phyloP scores from a whole-genome alignment of 2,113 vertebrate genomes.

The Panthera uncia region DNA sequence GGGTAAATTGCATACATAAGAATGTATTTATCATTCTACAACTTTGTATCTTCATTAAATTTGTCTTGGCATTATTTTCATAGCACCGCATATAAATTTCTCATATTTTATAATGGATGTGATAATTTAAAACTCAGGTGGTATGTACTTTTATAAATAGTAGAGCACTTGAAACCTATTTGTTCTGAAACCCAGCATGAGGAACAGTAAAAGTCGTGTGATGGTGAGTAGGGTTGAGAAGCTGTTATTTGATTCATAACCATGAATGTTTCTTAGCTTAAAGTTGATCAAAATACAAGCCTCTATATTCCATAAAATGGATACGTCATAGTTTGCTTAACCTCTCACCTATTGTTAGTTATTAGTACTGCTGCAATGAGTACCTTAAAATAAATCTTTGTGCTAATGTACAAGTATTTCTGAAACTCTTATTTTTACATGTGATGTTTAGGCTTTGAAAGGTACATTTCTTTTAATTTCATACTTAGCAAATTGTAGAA shows the following conservation, averaged over 20 bases:
- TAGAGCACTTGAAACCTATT: neutral
- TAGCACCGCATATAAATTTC: neutral
- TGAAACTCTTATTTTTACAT: neutral
- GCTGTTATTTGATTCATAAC: neutral
- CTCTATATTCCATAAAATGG: neutral
- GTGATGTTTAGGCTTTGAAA: neutral
- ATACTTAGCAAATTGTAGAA: neutral
- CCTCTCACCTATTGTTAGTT: neutral
- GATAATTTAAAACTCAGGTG: neutral
- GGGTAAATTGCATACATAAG: neutral
- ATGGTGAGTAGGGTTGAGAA: neutral
- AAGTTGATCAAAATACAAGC: neutral
- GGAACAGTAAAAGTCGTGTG: neutral
- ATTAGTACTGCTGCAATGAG: neutral
- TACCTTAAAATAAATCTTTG: slow-evolving; percentile 7
- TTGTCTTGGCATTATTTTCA: neutral
- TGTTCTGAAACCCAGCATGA: neutral
- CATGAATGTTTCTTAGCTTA: neutral
- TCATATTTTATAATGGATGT: neutral
- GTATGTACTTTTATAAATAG: neutral
- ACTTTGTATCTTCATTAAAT: neutral
- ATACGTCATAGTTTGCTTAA: neutral
- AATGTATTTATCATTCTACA: neutral
- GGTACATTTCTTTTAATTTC: neutral
- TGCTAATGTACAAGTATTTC: neutral